Base-by-base conservation (phyloP, 2,113 vertebrate species). In the Caranx melampygus region DNA sequence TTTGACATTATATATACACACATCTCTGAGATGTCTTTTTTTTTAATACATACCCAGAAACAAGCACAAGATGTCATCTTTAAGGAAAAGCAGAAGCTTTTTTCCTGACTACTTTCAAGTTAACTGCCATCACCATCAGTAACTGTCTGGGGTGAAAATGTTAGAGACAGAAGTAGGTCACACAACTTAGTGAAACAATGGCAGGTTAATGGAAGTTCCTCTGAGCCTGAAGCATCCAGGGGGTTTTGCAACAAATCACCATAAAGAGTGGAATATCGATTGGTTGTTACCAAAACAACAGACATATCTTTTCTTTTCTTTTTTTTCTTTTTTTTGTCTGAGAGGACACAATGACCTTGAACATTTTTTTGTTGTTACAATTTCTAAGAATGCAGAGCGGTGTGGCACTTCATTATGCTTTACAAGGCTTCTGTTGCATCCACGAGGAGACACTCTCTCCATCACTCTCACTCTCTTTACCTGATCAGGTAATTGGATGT, bases 81-180 rank as follows among this genome's bases (percentile, higher is more conserved):
- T 26, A 66, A 47, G 73, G 12, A 13, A 52, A 79, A 15, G 7
- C 20, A 13, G n/a, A 71, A 44, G 26, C 33, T 21, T 66, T 67
- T 42, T 37, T 37, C 35, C 35, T 44, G 26, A 42, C 67, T 14
- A 26, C 44, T 42, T 67, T 51, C 42, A 74, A 40, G 21, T 11
- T 60, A 6, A 12, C 52, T 47, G 13, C 40, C 45, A 51, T 61
- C 33, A 47, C 57, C 44, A 45, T 59, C 20, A 44, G 20, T 35
- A 61, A 49, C 52, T 26, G 21, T 71, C 58, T 21, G 34, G 15
- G 44, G 3, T 65, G 51, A 63, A 64, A 64, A 55, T 7, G 20
- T 51, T 60, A 51, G 37, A 68, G 79, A 78, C 69, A 86, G 64
- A 82, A 60, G 31, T 45, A 74, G 78, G 83, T 74, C 58, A 74